Percentiles rank a stretch among this genome's conserved stretches.
Evolutionary conservation across 92 coral and sea anemone species (phyloP).

Genomic region (Porites divaricata): DNA sequence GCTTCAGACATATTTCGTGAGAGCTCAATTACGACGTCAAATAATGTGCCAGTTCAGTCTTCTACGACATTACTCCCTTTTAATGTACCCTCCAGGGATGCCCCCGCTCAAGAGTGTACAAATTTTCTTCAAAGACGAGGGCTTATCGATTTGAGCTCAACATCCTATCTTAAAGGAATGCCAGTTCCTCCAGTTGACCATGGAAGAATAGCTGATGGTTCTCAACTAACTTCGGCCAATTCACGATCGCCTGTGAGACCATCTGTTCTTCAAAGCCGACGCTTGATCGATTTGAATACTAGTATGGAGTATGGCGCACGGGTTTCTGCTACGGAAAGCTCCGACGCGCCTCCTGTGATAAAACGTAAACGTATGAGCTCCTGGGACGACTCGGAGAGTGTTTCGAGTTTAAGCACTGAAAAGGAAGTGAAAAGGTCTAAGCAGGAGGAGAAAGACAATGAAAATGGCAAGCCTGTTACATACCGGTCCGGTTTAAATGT

Average conservation of each 20-base stretch:
- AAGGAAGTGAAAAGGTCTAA: slow-evolving; percentile 50
- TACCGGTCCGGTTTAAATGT: slow-evolving; percentile 81
- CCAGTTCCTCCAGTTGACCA: not conserved
- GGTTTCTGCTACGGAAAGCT: not conserved
- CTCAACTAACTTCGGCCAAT: not conserved
- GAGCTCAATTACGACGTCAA: not conserved
- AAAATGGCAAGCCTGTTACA: slow-evolving; percentile 26
- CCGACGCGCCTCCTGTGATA: slow-evolving; percentile 7
- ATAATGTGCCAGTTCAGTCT: not conserved
- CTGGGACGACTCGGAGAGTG: slow-evolving; percentile 4
- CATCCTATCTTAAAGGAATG: slow-evolving; percentile 33
- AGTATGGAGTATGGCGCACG: slow-evolving; percentile 12
- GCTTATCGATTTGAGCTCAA: slow-evolving; percentile 45
- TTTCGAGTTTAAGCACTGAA: slow-evolving; percentile 26
- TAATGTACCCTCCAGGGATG: not conserved
- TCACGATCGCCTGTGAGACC: slow-evolving; percentile 13
- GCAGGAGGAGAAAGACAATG: slow-evolving; percentile 16
- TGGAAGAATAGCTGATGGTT: slow-evolving; percentile 1
- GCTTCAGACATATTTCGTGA: not conserved
- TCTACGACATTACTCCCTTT: not conserved
- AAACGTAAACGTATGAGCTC: slow-evolving; percentile 35
- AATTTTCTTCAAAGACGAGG: slow-evolving; percentile 48
- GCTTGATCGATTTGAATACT: slow-evolving; percentile 42
- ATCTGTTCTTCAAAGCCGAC: slow-evolving; percentile 14
- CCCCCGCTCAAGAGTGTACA: not conserved